Conservation (phyloP, 1,140 invertebrate species). For the Scaptodrosophila lebanonensis region DNA sequence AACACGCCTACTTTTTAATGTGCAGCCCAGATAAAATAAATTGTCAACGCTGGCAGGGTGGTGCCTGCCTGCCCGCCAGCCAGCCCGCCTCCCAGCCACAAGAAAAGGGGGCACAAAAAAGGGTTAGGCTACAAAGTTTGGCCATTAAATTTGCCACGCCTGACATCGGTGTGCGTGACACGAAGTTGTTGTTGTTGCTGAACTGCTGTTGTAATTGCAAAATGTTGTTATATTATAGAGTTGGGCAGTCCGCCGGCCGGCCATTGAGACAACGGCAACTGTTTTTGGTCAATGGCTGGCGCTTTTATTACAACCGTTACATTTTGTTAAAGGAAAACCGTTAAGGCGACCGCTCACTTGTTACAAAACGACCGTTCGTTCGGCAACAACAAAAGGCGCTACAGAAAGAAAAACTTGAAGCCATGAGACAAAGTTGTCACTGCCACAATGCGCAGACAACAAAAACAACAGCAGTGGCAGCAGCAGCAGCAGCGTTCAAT, state of each 20-base stretch:
- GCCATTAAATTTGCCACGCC: conserved; percentile 60
- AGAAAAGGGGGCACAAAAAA: too few species aligned
- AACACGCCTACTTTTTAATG: conserved; percentile 42
- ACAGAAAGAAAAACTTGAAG: conserved; percentile 37
- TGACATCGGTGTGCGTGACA: too few species aligned
- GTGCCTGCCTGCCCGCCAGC: too few species aligned
- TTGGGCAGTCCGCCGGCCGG: too few species aligned
- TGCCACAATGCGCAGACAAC: conserved; percentile 29
- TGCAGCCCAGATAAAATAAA: too few species aligned
- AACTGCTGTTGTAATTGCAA: conserved; percentile 66
- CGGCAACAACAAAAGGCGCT: not conserved
- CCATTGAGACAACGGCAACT: too few species aligned
- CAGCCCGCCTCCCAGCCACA: too few species aligned
- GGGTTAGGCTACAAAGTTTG: conserved; percentile 69
- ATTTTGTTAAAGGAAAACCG: conserved; percentile 32
- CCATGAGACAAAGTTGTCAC: conserved; percentile 37
- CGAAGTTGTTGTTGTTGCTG: too few species aligned
- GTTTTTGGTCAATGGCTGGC: too few species aligned
- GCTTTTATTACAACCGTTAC: conserved; percentile 39
- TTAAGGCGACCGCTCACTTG: conserved; percentile 57
- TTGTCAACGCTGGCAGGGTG: too few species aligned
- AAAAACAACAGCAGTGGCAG: conserved; percentile 11
- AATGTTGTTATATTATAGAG: conserved; percentile 47
- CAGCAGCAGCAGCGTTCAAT: too few species aligned
- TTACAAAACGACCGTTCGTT: conserved; percentile 25